phyloP scores from a whole-genome alignment of 2,113 vertebrate species.

The Micronycteris hirsuta region DNA sequence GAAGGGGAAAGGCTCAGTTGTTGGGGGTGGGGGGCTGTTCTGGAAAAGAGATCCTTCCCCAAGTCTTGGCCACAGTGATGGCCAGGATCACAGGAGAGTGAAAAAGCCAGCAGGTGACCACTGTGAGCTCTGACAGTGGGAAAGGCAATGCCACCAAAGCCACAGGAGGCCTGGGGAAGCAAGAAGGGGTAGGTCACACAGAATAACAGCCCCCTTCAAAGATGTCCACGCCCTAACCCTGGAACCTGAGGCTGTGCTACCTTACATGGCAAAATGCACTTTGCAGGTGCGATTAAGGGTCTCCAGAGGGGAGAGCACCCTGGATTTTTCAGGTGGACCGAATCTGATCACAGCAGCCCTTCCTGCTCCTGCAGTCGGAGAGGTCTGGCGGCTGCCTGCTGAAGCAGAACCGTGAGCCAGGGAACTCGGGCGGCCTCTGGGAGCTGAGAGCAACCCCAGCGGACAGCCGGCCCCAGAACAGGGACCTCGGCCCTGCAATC shows the following conservation, averaged over 20 bases:
- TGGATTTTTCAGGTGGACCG: not conserved
- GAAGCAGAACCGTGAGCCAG: too few relatives aligned
- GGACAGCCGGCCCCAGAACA: accelerated
- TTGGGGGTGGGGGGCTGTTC: accelerated
- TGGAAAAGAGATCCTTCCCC: not conserved
- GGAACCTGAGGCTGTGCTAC: not conserved
- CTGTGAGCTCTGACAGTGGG: not conserved
- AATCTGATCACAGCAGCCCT: accelerated
- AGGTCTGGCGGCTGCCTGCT: accelerated
- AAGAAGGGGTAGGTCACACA: not conserved
- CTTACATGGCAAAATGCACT: not conserved
- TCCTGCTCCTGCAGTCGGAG: not conserved
- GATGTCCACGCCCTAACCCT: too few relatives aligned
- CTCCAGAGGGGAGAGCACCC: not conserved
- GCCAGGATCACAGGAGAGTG: not conserved
- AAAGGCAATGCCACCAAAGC: not conserved
- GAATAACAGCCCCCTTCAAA: not conserved
- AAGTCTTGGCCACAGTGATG: not conserved
- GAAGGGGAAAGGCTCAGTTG: not conserved
- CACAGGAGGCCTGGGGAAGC: not conserved
- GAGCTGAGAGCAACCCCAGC: not conserved
- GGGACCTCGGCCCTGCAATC: not conserved
- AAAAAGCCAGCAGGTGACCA: not conserved
- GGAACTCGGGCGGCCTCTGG: too few relatives aligned
- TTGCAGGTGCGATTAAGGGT: too few relatives aligned